Percentiles rank a stretch among this genome's conserved stretches.
These are phyloP conservation scores for Hybognathus amarus DNA, from an alignment of 2,797 vertebrate species.

Conservation along the genomic window DNA sequence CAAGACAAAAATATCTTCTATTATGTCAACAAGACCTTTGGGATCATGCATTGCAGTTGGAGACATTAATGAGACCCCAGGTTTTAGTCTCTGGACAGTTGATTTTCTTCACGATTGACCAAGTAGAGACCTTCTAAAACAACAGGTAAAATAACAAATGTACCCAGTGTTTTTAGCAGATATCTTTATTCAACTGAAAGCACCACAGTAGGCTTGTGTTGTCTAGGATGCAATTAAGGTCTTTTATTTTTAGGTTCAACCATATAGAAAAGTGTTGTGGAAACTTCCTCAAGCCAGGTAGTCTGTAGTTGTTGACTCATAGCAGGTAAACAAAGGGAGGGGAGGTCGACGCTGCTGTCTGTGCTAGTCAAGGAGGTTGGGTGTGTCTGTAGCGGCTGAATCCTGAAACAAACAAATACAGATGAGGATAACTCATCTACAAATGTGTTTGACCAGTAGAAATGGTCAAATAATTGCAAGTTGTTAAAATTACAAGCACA, in stretches of 20 bases:
- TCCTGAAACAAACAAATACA: constrained; percentile 39
- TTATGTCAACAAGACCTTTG: constrained; percentile 5
- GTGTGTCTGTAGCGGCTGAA: constrained; percentile 22
- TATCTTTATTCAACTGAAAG: constrained; percentile 33
- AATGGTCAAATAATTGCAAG: neutral
- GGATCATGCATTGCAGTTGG: constrained; percentile 4
- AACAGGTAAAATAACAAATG: constrained; percentile 5
- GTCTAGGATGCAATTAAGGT: neutral
- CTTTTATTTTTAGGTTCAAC: constrained; percentile 4
- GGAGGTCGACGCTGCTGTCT: neutral
- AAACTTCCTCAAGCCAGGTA: neutral
- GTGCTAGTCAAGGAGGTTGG: constrained; percentile 36
- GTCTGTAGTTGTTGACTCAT: neutral
- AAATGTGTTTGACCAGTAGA: neutral
- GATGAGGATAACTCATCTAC: neutral
- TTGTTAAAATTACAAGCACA: neutral
- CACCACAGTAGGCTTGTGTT: neutral
- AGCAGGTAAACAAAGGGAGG: neutral
- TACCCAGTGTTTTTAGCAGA: neutral
- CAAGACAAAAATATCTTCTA: constrained; percentile 33
- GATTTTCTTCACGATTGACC: neutral
- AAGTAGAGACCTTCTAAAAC: neutral
- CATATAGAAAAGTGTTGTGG: neutral
- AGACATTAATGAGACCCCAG: constrained; percentile 25
- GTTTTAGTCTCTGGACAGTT: constrained; percentile 17